Evolutionary conservation across 2,888 invertebrate genomes (phyloP), one percentile per base, ranked within the genome.

Genomic region (Drosophila barbarae): DNA sequence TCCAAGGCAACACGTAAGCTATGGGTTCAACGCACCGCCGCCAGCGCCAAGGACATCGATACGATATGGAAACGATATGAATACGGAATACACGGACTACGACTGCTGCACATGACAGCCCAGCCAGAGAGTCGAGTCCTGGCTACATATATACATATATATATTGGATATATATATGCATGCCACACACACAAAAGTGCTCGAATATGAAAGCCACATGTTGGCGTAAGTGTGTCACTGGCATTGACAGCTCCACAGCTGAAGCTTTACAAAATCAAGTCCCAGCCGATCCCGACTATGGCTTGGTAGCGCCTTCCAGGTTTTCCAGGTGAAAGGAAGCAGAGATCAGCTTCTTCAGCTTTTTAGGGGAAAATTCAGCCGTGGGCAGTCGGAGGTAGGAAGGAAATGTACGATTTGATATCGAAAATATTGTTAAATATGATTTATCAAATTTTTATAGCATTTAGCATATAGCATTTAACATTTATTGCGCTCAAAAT

Each of bases 41-140:
- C 68, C 68, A 69, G 73, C 79, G 76, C 86, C 86, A 87, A 86
- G 83, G 85, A 85, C 83, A 82, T 79, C 66, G 65, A 74, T 73
- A 67, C 61, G 69, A 53, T 63, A 46, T 46, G 30, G 63, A 71
- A 70, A 67, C 61, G 69, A 56, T 63, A 46, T 46, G 46, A 47
- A 47, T 47, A 47, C 46, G 32, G 13, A 32, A 13, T 13, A 21
- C 46, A 30, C 4, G 46, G 46, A 47, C 46, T 13, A 18, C 41
- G 53, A 70, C 67, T 55, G 55, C 67, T 67, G 67, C 67, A 67
- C 47, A 60, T 67, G 69, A 60, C 68, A 60, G 46, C 44, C 26
- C 41, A 50, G 55, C 28, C 36, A 18, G 21, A 46, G 44, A 46
- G 46, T 5, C 46, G 35, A 28, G 34, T 67, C 56, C 54, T 41